Evolutionary conservation across 1,140 invertebrate species (phyloP), one percentile per base, ranked within the genome.

Genomic region (Subanguina moxae): DNA sequence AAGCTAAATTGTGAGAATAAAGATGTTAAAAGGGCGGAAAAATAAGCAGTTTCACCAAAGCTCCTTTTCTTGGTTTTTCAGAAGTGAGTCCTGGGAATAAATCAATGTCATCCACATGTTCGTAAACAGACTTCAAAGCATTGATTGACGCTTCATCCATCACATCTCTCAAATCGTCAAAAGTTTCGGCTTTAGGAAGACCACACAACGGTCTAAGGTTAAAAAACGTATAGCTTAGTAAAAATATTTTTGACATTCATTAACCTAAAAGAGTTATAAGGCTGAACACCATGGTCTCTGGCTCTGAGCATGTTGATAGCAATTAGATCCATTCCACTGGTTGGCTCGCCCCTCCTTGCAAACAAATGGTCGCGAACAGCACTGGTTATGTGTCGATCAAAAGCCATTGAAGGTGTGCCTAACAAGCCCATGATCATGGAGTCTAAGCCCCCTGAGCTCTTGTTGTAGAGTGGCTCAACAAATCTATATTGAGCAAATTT

Each of bases 21-120:
- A n/a, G n/a, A n/a, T n/a, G n/a, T n/a, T n/a, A n/a, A 15, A 46
- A 46, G 45, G 15, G 45, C 45, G 21, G 15, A 46, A 46, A 62
- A 23, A n/a, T 23, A 11, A n/a, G 8, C 15, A 46, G 45, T 15
- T 38, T 15, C 42, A 77, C 65, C 21, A 87, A 83, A 1, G 95
- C 91, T 45, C 94, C 94, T 21, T 90, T 91, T 59, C 64, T 48
- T 25, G 77, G 75, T 57, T 67, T 67, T 78, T 89, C 88, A 57
- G 84, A 84, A 73, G 89, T 83, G 9, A 87, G 86, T 52, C 87
- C 87, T 28, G 85, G 83, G 76, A 87, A 87, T 7, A 87, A 70
- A 74, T 87, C 87, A 66, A 87, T 85, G 71, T 87, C 87, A 74
- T 88, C 87, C 17, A 78, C 77, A 59, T 70, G 52, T 59, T 80